phyloP scores from a whole-genome alignment of 2,113 vertebrate genomes.

The Pangasianodon gigas region DNA sequence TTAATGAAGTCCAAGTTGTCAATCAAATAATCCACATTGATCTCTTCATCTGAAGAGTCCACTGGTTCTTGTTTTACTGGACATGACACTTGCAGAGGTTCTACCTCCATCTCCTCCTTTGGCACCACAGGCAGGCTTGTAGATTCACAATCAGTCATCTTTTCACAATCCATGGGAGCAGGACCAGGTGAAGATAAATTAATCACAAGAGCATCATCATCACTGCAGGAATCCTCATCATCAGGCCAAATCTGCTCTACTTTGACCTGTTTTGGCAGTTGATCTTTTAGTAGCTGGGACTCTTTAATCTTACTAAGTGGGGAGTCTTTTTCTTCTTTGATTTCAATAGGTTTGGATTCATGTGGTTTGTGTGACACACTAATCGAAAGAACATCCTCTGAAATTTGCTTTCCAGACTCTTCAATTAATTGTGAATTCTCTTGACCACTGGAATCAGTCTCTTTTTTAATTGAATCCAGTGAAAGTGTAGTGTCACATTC shows the following conservation, averaged over 20 bases:
- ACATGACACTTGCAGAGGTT: slow-evolving; percentile 5
- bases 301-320: neutral
- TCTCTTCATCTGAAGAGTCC: slow-evolving; percentile 65
- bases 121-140: neutral
- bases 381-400: slow-evolving; percentile 47
- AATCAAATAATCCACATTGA: slow-evolving; percentile 71
- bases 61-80: slow-evolving; percentile 61
- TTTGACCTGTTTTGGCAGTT: slow-evolving; percentile 47
- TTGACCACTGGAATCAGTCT: slow-evolving; percentile 10
- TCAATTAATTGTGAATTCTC: slow-evolving; percentile 43
- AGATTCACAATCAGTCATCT: neutral
- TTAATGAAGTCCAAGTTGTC: slow-evolving; percentile 68
- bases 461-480: slow-evolving; percentile 31
- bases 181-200: slow-evolving; percentile 21
- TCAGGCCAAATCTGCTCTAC: slow-evolving; percentile 57
- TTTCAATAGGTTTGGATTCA: slow-evolving; percentile 18
- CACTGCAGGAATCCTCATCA: neutral
- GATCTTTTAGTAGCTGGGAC: slow-evolving; percentile 9
- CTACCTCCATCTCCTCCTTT: slow-evolving; percentile 33
- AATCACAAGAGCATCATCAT: slow-evolving; percentile 41
- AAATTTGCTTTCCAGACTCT: slow-evolving; percentile 48
- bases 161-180: slow-evolving; percentile 29
- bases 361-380: neutral
- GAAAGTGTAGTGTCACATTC: neutral
- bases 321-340: slow-evolving; percentile 42